phyloP scores from a whole-genome alignment of 1,140 invertebrate genomes.

The Heliothis subflexa region DNA sequence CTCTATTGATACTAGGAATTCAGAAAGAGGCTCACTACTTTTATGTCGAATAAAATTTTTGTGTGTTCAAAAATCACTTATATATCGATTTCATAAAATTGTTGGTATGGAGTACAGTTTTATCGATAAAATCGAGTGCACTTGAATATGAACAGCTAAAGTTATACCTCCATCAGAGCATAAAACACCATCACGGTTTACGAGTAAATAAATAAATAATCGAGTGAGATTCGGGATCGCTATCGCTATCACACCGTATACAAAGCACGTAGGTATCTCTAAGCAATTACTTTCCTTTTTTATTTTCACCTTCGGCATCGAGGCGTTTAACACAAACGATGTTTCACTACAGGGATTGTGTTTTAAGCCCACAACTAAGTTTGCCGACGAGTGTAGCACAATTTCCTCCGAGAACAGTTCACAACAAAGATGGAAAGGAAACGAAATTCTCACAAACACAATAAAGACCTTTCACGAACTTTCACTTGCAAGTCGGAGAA shows the following conservation, averaged over 20 bases:
- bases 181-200: slow-evolving; percentile 3
- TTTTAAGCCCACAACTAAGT: slow-evolving; percentile 59
- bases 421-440: slow-evolving; percentile 56
- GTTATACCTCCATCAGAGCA: neutral
- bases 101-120: neutral
- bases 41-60: neutral
- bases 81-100: neutral
- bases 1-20: neutral
- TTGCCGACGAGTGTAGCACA: slow-evolving; percentile 51
- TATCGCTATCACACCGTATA: neutral
- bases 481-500: slow-evolving; percentile 56
- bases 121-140: neutral
- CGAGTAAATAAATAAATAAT: slow-evolving; percentile 1
- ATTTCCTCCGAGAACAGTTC: slow-evolving; percentile 54
- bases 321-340: slow-evolving; percentile 46
- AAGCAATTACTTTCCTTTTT: slow-evolving; percentile 26
- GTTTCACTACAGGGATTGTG: slow-evolving; percentile 50
- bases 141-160: neutral
- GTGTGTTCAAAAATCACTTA: neutral
- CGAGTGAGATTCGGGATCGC: neutral
- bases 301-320: neutral
- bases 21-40: slow-evolving; percentile 9
- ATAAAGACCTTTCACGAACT: slow-evolving; percentile 65
- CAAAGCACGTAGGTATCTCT: neutral
- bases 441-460: slow-evolving; percentile 61